phyloP scores from a whole-genome alignment of 2,113 vertebrate genomes.

The Anas platyrhynchos region DNA sequence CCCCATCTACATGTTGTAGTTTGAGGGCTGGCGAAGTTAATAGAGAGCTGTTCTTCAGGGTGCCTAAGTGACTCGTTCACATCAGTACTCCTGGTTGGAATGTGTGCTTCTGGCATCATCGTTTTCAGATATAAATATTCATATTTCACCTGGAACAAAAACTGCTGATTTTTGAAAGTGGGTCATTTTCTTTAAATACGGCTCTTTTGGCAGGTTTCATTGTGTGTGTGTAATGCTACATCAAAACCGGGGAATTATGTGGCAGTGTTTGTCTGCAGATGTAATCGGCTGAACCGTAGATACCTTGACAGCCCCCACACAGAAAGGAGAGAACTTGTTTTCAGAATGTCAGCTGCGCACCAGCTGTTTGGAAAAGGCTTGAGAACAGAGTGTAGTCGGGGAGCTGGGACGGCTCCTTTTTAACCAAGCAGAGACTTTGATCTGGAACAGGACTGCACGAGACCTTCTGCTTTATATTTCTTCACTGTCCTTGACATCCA shows the following conservation, averaged over 20 bases:
- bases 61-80: slow-evolving; percentile 13
- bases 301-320: neutral
- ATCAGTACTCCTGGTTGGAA: slow-evolving; percentile 34
- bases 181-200: slow-evolving; percentile 62
- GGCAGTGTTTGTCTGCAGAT: slow-evolving; percentile 32
- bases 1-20: slow-evolving; percentile 24
- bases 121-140: slow-evolving; percentile 74
- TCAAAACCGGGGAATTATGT: slow-evolving; percentile 9
- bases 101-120: slow-evolving; percentile 68
- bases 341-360: neutral
- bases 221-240: slow-evolving; percentile 53
- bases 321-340: neutral
- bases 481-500: neutral
- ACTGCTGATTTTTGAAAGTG: slow-evolving; percentile 71
- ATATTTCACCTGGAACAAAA: slow-evolving; percentile 72
- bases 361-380: neutral
- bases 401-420: neutral
- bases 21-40: slow-evolving; percentile 23
- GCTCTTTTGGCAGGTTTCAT: slow-evolving; percentile 64
- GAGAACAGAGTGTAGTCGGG: no score
- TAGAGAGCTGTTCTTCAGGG: slow-evolving; percentile 47
- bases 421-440: neutral
- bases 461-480: neutral
- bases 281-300: neutral
- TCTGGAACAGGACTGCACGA: neutral